A percentile compares a stretch with the other conserved stretches of the same genome.
These are phyloP conservation scores for Seira musarum DNA, from an alignment of 2,888 invertebrate species.

Conservation along the genomic window DNA sequence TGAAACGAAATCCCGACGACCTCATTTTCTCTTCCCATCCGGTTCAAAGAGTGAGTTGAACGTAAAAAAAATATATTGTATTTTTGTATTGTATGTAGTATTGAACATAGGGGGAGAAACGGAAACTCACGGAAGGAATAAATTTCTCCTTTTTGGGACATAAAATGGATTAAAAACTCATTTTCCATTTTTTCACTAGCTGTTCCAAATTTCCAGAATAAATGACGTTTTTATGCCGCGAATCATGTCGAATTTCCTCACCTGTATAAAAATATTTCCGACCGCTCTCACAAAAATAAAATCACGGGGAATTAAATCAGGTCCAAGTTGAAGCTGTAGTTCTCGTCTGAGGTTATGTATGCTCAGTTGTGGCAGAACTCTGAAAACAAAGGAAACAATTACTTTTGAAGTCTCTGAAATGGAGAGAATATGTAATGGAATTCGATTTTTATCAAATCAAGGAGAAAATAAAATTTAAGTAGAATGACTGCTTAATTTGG, in stretches of 20 bases:
- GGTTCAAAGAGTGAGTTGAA: background rate
- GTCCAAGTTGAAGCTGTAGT: slow-evolving; percentile 72
- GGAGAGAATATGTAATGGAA: background rate
- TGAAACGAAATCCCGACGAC: slow-evolving; percentile 54
- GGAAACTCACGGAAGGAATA: slow-evolving; percentile 3
- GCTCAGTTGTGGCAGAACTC: slow-evolving; percentile 73
- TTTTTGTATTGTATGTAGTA: too few species aligned
- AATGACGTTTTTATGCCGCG: too few species aligned
- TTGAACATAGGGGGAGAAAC: background rate
- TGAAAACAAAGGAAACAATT: slow-evolving; percentile 65
- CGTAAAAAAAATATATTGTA: too few species aligned
- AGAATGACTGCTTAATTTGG: too few species aligned
- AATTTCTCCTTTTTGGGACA: slow-evolving; percentile 8
- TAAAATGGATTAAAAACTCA: slow-evolving; percentile 2
- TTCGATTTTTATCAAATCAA: background rate
- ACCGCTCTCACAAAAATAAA: slow-evolving; percentile 74
- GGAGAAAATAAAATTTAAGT: background rate
- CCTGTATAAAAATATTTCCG: slow-evolving; percentile 75
- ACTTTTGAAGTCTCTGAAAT: slow-evolving; percentile 1
- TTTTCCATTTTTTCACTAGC: background rate
- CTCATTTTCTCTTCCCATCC: slow-evolving; percentile 32
- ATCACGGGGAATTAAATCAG: slow-evolving; percentile 73
- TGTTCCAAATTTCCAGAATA: background rate
- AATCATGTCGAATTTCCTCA: slow-evolving; percentile 70
- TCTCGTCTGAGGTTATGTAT: slow-evolving; percentile 72